Evolutionary conservation across 1,140 invertebrate species (phyloP), one percentile per base, ranked within the genome.

Genomic region (Drosophila bocqueti): DNA sequence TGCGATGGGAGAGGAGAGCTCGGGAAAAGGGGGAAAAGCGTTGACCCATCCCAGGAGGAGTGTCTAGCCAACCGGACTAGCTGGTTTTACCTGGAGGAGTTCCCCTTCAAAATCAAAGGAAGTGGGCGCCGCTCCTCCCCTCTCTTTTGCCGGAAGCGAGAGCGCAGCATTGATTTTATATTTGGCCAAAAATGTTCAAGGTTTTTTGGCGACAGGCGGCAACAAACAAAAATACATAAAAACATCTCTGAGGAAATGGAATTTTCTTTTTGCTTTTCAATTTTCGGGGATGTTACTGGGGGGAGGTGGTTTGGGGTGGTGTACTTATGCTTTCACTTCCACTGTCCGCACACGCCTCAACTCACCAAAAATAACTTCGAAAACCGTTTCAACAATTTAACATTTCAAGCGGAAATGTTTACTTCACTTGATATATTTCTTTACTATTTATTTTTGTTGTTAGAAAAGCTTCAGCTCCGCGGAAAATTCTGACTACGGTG

Each of bases 91-190:
- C 74, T 76, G 73, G 38, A 55, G 47, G 24, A 24, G 24, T 24
- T 40, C 38, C 36, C 15, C 29, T 7, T 34, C 11, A 5, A 36
- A 71, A 43, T 43, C 18, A 75, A 31, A 63, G 71, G 31, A 62
- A 63, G 4, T 38, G 24, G 24, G 34, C 18, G 21, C 34, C 4
- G 38, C 34, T 42, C 15, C 34, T 21, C 61, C 21, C 47, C 57
- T n/a, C 10, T 26, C 18, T 42, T 21, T 42, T 24, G 52, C 57
- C 43, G 54, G 58, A 75, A 74, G 65, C 76, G 58, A 78, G 47
- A 81, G 61, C 71, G 34, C 38, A 63, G 55, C 81, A 89, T 85
- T 89, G 85, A 89, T 85, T 90, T 91, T 83, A 79, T 74, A 76
- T 83, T 81, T 74, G 65, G 69, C 74, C 80, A 81, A 79, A 73